phyloP scores from a whole-genome alignment of 2,888 invertebrate species.

The Tenthredo amoena region DNA sequence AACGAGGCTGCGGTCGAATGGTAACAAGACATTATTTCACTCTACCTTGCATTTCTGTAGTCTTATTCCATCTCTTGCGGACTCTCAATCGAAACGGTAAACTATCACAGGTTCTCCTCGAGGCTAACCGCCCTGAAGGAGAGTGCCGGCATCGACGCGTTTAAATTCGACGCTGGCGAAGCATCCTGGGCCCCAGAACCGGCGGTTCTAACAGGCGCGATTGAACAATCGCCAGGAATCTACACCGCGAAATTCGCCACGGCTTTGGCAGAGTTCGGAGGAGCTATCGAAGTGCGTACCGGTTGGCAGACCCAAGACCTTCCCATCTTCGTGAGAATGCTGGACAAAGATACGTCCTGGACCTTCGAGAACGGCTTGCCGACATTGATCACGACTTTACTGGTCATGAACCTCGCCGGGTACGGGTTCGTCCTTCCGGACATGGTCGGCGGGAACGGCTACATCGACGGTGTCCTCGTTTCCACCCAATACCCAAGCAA shows the following conservation, averaged over 20 bases:
- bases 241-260: conserved; percentile 81
- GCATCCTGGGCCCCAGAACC: conserved; percentile 84
- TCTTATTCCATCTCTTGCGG: not conserved
- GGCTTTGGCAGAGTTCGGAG: conserved; percentile 82
- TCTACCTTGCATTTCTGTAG: not conserved
- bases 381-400: conserved; percentile 86
- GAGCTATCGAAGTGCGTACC: conserved; percentile 85
- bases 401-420: conserved; percentile 81
- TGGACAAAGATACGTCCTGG: conserved; percentile 89
- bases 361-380: conserved; percentile 85
- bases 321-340: conserved; percentile 87
- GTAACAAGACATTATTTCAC: conserved; percentile 76
- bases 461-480: conserved; percentile 80
- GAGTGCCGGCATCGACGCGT: conserved; percentile 85
- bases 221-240: conserved; percentile 81
- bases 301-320: conserved; percentile 85
- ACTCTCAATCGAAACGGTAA: not conserved
- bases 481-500: conserved; percentile 74
- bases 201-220: conserved; percentile 81
- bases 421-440: conserved; percentile 88
- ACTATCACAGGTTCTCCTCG: conserved; percentile 78
- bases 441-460: conserved; percentile 88
- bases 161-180: conserved; percentile 93
- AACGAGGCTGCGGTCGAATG: conserved; percentile 83
- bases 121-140: conserved; percentile 80